Conservation (phyloP, 2,888 invertebrate genomes). For the Polietes domitor region DNA sequence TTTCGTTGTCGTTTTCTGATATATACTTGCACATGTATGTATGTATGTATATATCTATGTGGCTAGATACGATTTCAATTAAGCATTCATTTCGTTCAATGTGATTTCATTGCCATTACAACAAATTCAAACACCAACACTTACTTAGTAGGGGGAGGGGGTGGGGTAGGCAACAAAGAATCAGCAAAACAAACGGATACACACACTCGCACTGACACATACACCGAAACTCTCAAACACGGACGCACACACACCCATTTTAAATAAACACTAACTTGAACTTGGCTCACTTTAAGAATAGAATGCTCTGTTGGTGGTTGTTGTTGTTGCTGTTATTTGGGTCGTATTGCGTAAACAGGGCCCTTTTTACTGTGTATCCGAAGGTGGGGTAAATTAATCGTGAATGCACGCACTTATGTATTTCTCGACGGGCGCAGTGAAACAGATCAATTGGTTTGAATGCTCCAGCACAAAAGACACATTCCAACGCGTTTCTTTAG, state of each 20-base stretch:
- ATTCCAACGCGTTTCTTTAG: conserved; percentile 59
- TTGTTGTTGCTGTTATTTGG: conserved; percentile 36
- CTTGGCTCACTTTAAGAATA: conserved; percentile 64
- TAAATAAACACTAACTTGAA: conserved; percentile 51
- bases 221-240: conserved; percentile 27
- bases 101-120: conserved; percentile 59
- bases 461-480: conserved; percentile 13
- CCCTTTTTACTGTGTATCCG: conserved; percentile 19
- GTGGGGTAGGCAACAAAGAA: conserved; percentile 41
- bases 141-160: background rate
- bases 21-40: too few relatives aligned
- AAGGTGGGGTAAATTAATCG: conserved; percentile 38
- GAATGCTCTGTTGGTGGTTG: conserved; percentile 32
- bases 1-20: conserved; percentile 32
- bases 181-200: conserved; percentile 5
- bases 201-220: conserved; percentile 33
- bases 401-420: conserved; percentile 8
- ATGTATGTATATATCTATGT: too few relatives aligned
- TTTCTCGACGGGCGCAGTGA: background rate
- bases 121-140: conserved; percentile 18
- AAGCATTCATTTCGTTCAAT: conserved; percentile 41
- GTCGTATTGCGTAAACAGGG: conserved; percentile 20
- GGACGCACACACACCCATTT: conserved; percentile 4
- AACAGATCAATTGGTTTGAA: conserved; percentile 17
- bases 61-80: conserved; percentile 58